phyloP scores from a whole-genome alignment of 2,113 vertebrate genomes.

The Ageneiosus marmoratus region DNA sequence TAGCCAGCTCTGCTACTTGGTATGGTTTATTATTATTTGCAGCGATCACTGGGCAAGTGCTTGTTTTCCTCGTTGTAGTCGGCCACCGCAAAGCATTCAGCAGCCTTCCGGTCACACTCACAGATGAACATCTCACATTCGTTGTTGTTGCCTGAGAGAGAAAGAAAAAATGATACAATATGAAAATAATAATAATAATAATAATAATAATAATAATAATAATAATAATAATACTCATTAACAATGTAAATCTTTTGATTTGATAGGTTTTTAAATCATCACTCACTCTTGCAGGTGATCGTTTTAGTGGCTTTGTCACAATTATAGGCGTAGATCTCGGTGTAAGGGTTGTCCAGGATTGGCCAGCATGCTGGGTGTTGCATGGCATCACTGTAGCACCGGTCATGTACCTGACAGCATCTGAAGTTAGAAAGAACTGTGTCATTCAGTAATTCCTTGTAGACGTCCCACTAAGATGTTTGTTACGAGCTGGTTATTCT shows the following conservation, averaged over 20 bases:
- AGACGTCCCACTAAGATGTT: background rate
- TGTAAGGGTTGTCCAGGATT: conserved; percentile 83
- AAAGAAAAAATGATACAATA: background rate
- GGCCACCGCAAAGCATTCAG: conserved; percentile 76
- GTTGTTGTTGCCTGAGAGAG: conserved; percentile 68
- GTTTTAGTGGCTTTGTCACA: conserved; percentile 63
- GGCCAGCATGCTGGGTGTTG: conserved; percentile 65
- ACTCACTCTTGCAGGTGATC: conserved; percentile 81
- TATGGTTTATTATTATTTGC: conserved; percentile 55
- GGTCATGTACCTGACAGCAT: conserved; percentile 82
- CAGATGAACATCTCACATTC: conserved; percentile 81
- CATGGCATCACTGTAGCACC: conserved; percentile 69
- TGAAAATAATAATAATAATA: background rate
- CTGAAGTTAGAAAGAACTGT: conserved; percentile 57
- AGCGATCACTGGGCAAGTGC: conserved; percentile 62
- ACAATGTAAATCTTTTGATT: background rate
- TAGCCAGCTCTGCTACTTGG: background rate
- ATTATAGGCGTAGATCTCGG: conserved; percentile 65
- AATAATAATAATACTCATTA: background rate
- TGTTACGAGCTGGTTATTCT: background rate
- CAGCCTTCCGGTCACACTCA: conserved; percentile 81
- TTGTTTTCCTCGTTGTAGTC: conserved; percentile 64
- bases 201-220: background rate
- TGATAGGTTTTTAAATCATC: background rate
- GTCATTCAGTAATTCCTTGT: background rate